Evolutionary conservation across 1,140 invertebrate genomes (phyloP), one percentile per base, ranked within the genome.

Genomic region (Coelopa frigida): DNA sequence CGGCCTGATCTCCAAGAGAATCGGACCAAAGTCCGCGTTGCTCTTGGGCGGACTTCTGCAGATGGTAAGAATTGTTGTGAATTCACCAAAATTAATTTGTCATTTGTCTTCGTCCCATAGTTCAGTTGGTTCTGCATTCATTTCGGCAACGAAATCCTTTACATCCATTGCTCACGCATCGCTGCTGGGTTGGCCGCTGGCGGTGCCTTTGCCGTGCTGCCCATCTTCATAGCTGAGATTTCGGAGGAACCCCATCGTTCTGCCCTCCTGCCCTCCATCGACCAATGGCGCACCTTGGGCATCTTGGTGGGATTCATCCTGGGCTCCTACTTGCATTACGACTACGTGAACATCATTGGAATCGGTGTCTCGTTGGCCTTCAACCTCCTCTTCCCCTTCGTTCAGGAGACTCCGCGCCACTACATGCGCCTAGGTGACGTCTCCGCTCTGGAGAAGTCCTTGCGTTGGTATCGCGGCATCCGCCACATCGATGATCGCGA

Each of bases 331-430:
- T 27, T 56, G 17, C 35, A 39, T 3, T 59, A 66, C 26, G 48
- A 51, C 1, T 39, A 49, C 42, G 58, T 59, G 0, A 53, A 55
- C 14, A 48, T 67, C 6, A 48, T 60, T 6, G 63, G 63, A 5
- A 69, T 76, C 58, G 65, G 71, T 35, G 65, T 77, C n/a, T 77
- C 78, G 5, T 70, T 77, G 35, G 53, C 64, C 15, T 79, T 78
- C 55, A 61, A 76, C 10, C 48, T 77, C 29, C 59, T 61, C 6
- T 78, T 79, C 49, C 69, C 75, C 21, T 78, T 78, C 52, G 61
- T 77, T 31, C 76, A 76, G 21, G 78, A 79, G 67, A 78, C 76
- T 46, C 77, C 78, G n/a, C 76, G 78, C 50, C 78, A 73, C 51
- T 75, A 75, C 45, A 54, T 78, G 41, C 76, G 74, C 38, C 74